These are phyloP conservation scores for Drosophila phalerata DNA, from an alignment of 2,888 invertebrate genomes.

Conservation along the genomic window DNA sequence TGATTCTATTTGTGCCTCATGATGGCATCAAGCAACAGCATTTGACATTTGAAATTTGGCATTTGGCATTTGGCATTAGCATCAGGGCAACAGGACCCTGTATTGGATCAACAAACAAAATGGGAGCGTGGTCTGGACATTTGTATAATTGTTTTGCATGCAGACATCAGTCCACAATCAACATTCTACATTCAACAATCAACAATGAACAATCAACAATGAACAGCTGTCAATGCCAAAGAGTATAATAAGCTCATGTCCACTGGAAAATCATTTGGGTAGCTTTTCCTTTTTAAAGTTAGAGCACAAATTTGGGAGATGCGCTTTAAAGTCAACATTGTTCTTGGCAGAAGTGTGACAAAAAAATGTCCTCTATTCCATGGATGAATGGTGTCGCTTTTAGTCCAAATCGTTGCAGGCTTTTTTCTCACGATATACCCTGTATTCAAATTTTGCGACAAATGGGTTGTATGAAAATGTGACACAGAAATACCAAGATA, in stretches of 20 bases:
- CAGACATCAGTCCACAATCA: constrained; percentile 22
- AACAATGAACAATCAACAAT: constrained; percentile 34
- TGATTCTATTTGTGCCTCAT: constrained; percentile 50
- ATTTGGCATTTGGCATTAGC: constrained; percentile 7
- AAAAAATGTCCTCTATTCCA: constrained; percentile 14
- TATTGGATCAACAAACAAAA: not conserved
- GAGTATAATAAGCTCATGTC: constrained; percentile 39
- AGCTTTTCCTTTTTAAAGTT: not conserved
- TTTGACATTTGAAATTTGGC: constrained; percentile 26
- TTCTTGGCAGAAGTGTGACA: constrained; percentile 1
- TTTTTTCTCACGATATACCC: constrained; percentile 28
- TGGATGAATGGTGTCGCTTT: constrained; percentile 46
- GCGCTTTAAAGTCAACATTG: constrained; percentile 21
- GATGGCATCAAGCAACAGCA: constrained; percentile 34
- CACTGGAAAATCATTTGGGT: constrained; percentile 19
- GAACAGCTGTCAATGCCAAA: constrained; percentile 43
- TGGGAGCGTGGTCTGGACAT: constrained; percentile 9
- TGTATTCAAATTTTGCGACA: not conserved
- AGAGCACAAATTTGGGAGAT: not conserved
- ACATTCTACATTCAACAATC: constrained; percentile 28
- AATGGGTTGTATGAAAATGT: not conserved
- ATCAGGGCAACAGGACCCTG: constrained; percentile 10
- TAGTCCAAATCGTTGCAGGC: constrained; percentile 35
- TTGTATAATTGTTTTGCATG: constrained; percentile 52
- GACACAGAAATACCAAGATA: not conserved